Conservation (phyloP, 2,797 vertebrate species). For the Orientallactaga sibirica region DNA sequence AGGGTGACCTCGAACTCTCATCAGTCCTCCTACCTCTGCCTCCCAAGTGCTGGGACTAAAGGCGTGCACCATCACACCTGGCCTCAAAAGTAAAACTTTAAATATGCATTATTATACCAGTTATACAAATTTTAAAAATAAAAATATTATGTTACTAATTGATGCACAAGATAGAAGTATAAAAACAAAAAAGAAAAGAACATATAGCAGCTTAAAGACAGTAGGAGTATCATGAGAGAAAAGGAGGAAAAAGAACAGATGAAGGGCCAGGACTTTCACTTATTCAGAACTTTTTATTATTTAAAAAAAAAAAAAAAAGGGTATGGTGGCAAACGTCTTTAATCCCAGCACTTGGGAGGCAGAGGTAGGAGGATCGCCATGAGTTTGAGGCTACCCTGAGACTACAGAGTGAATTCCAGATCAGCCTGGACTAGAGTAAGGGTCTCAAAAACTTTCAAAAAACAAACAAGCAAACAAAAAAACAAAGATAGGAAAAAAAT, state of each 20-base stretch:
- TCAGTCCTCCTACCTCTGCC: too few species aligned
- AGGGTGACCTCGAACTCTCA: too few species aligned
- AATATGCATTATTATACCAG: not conserved
- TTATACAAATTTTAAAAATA: constrained; percentile 42
- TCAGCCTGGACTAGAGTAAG: too few species aligned
- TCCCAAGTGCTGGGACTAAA: too few species aligned
- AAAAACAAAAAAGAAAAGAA: constrained; percentile 37
- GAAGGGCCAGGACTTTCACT: not conserved
- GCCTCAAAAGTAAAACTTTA: constrained; percentile 13
- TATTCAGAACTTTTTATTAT: constrained; percentile 13
- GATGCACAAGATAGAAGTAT: not conserved
- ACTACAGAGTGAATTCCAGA: too few species aligned
- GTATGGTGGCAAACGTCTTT: not conserved
- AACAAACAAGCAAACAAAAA: not conserved
- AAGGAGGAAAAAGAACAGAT: too few species aligned
- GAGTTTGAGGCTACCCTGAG: too few species aligned
- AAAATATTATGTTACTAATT: not conserved
- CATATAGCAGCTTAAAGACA: not conserved
- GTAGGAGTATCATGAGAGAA: constrained; percentile 1
- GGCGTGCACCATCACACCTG: too few species aligned
- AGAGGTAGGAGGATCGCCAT: too few species aligned
- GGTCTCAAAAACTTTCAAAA: too few species aligned
- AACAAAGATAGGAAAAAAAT: constrained; percentile 59
- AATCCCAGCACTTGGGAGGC: too few species aligned
- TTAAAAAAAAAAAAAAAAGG: constrained; percentile 37